Base-by-base conservation (phyloP, 2,113 vertebrate species). In the Chloebia gouldiae region DNA sequence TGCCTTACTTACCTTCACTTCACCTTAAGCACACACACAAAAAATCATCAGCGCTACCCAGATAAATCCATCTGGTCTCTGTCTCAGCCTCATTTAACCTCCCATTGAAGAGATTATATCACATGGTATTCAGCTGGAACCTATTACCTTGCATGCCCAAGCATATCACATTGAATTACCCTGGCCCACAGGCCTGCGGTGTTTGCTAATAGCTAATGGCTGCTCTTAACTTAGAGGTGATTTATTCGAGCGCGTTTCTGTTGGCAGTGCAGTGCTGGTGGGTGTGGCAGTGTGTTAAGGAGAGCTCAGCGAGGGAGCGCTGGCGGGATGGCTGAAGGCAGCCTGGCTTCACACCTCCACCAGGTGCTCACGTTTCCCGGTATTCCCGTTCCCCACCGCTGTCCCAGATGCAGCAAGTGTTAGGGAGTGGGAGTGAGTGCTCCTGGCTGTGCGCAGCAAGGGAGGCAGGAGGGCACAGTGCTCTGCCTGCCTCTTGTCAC, bases 101-200 rank as follows among this genome's bases (percentile, higher is more conserved):
- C 92, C 88, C 93, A 13, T 12, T 66, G 97, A 96, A 91, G 94
- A 90, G 96, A 83, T 33, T n/a, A 91, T 79, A 50, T 94, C 97
- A 94, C 86, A 60, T 94, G 96, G 80, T 37, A 18, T 56, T 95
- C 93, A 64, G 96, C 96, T 71, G 96, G 88, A 97, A 92, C 93
- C 97, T 70, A 93, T 97, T 96, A 97, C 96, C 94, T 60, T 44
- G 92, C 96, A 88, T 92, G 95, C 97, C 96, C 97, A 84, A 97
- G 97, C 97, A 63, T 50, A 95, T 96, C 97, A 53, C 73, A 96
- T 71, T 94, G 97, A 95, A 97, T 97, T 96, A 81, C 97, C 96
- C 76, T 18, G 51, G 83, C 91, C 95, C 39, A 4, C 33, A 11
- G 96, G 87, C 95, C 94, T 76, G 60, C 11, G 2, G 57, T 85